Evolutionary conservation across 2,888 invertebrate genomes (phyloP), one percentile per base, ranked within the genome.

Genomic region (Nephrotoma guestfalica): DNA sequence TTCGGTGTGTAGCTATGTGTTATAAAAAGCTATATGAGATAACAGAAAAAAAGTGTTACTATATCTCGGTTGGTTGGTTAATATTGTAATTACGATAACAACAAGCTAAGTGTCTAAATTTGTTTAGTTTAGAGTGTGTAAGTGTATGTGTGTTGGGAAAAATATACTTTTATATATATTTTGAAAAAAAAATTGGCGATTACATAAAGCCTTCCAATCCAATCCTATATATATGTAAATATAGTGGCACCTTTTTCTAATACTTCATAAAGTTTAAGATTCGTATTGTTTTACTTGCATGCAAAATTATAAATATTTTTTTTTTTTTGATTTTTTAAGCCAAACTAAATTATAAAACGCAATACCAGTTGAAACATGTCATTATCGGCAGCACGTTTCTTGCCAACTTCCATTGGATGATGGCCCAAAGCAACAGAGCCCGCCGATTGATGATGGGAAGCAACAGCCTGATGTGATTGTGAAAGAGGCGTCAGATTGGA

Each of bases 371-470:
- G 91, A 90, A 97, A 94, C 94, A 96, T 94, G 94, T 96, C 96
- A 93, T 96, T 96, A 93, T 95, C 95, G 93, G 94, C 94, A 94
- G 97, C 96, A 94, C 97, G 97, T 95, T 97, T 97, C 96, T 97
- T 97, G 95, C 96, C 97, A 93, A 95, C 94, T 95, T 97, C 96
- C 94, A 96, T 94, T 93, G 94, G 93, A 92, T 91, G 93, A 89
- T 91, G 91, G 88, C 89, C 89, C 88, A 90, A 89, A 88, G 89
- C 88, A 88, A 90, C 93, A 93, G 92, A 93, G 93, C 94, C 94
- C 93, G 95, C 94, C 92, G 94, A 92, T 91, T 85, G 85, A 43
- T 85, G 85, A 85, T 85, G 90, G 88, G 93, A 91, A 92, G 92
- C 91, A 92, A 92, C 93, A 93, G 94, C 94, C 94, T 90, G 90